phyloP scores from a whole-genome alignment of 1,140 invertebrate genomes.

The Rhopalosiphum padi region DNA sequence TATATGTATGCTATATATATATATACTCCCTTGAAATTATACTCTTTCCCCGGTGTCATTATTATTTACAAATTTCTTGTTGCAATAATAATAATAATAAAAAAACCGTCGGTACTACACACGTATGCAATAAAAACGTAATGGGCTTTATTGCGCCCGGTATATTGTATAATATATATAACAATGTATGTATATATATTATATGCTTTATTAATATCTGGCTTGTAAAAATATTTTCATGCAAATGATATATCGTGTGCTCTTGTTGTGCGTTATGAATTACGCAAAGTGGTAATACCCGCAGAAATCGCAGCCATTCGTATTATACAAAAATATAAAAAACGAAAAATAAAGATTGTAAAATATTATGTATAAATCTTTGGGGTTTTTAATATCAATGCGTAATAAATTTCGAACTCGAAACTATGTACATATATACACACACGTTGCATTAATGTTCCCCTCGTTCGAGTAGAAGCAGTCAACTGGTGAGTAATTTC shows the following conservation, averaged over 20 bases:
- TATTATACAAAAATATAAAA: not conserved
- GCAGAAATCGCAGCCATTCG: constrained; percentile 1
- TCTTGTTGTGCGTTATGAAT: constrained; percentile 42
- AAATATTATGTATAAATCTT: constrained; percentile 1
- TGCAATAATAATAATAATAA: not conserved
- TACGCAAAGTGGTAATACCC: not conserved
- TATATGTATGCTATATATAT: not conserved
- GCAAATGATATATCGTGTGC: not conserved
- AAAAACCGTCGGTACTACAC: constrained; percentile 23
- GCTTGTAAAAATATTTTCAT: constrained; percentile 46
- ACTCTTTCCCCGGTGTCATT: constrained; percentile 24
- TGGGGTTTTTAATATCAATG: constrained; percentile 24
- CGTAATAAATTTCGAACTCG: not conserved
- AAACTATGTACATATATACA: not conserved
- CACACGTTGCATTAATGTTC: not conserved
- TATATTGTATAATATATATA: not conserved
- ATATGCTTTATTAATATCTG: not conserved
- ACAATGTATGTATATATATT: not conserved
- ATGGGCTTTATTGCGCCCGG: not conserved
- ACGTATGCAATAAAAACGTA: constrained; percentile 54
- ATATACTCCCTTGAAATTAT: constrained; percentile 24
- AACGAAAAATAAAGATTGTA: constrained; percentile 8
- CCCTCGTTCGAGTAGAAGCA: not conserved
- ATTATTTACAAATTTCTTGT: constrained; percentile 57
- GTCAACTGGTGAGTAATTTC: not conserved